Evolutionary conservation across 2,888 invertebrate species (phyloP), one percentile per base, ranked within the genome.

Genomic region (Plagodis dolabraria): DNA sequence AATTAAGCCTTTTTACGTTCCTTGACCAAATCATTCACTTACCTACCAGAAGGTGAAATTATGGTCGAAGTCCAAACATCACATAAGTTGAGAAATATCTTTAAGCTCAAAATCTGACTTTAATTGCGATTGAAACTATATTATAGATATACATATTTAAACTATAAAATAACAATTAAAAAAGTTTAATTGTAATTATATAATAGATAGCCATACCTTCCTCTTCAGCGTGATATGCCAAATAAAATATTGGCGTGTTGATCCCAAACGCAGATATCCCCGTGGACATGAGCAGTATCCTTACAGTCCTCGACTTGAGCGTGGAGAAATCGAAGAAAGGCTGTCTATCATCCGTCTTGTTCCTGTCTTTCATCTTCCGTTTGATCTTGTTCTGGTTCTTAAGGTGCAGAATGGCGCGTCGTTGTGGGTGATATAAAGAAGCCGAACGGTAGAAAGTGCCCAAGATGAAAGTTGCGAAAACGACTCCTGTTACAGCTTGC

Each of bases 401-500:
- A 76, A 98, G 94, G 84, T 98, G 97, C 45, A 98, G 93, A 73
- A 98, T 97, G 60, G 97, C 97, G 62, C 97, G 93, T 59, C 97
- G 87, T 81, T 97, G 97, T 0, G 97, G 97, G 82, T 98, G 97
- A 86, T 98, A 98, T 7, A 98, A 93, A 0, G 97, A 97, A 0
- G 97, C 97, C 6, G 97, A 97, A 38, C 98, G 95, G 88, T 97
- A 98, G 88, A 97, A 96, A 6, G 96, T 97, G 53, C 97, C 97
- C 36, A 97, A 93, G 75, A 97, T 95, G 82, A 97, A 97, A 0
- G 97, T 97, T 49, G 96, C 92, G 74, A 97, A 96, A 43, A 97
- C 95, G 11, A 96, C 95, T 47, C 96, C 97, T n/a, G 97, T 97
- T 42, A 97, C 96, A 38, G 96, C 96, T 86, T 97, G 97, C 33